Conservation (phyloP, 2,113 vertebrate genomes). For the Indri indri region DNA sequence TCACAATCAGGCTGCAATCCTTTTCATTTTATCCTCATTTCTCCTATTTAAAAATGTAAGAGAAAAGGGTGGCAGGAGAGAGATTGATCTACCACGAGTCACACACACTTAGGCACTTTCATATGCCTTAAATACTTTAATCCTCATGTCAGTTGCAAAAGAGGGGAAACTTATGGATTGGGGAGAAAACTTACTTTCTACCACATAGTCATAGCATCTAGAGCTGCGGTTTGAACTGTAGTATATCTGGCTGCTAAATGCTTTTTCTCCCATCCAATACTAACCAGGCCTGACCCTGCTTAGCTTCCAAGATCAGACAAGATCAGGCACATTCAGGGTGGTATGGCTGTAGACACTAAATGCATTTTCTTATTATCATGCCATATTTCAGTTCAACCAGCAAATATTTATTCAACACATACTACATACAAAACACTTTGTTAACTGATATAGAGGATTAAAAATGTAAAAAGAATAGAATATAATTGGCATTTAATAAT, state of each 20-base stretch:
- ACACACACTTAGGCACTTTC: neutral
- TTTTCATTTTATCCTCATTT: neutral
- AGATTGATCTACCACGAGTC: neutral
- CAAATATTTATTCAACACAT: neutral
- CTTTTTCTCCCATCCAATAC: neutral
- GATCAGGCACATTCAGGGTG: no score
- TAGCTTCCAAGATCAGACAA: no score
- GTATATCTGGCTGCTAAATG: neutral
- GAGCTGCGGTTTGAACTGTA: neutral
- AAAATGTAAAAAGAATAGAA: neutral
- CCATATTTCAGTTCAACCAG: neutral
- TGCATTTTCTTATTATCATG: neutral
- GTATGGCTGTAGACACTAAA: neutral
- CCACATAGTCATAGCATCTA: neutral
- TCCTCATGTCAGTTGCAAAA: neutral
- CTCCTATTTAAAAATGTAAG: neutral
- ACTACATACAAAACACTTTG: neutral
- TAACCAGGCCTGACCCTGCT: no score
- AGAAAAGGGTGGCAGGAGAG: neutral
- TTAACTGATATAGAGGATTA: neutral
- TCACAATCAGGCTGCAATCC: neutral
- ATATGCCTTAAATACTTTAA: neutral
- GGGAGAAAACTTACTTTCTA: neutral
- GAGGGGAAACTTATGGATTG: neutral
- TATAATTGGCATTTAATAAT: neutral